Evolutionary conservation across 2,797 vertebrate species (phyloP).

Genomic region (Chiroxiphia lanceolata): DNA sequence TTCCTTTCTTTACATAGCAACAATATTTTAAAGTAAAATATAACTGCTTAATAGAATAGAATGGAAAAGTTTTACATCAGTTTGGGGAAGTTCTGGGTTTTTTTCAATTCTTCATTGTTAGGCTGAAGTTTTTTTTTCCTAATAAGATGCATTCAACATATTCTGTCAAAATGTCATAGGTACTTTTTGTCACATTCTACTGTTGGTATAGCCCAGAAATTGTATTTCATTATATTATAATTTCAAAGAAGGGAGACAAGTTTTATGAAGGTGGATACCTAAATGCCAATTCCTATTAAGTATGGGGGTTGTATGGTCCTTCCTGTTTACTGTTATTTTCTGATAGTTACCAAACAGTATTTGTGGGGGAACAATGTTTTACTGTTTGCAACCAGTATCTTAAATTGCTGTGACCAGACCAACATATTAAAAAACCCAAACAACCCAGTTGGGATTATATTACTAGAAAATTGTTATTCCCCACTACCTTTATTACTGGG

Average conservation of each 20-base stretch:
- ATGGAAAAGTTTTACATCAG: neutral
- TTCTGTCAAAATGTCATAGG: neutral
- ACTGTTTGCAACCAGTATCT: neutral
- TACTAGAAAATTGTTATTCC: neutral
- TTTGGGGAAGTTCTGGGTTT: neutral
- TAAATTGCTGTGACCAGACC: neutral
- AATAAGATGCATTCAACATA: neutral
- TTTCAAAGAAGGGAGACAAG: neutral
- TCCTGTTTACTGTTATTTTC: neutral
- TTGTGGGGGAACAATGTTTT: neutral
- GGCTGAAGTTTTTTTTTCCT: neutral
- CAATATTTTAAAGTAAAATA: neutral
- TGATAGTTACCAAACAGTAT: neutral
- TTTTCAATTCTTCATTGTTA: neutral
- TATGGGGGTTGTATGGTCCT: neutral
- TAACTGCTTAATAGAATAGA: neutral
- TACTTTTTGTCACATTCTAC: neutral
- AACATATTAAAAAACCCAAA: neutral
- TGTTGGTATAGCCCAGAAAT: neutral
- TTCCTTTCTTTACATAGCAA: neutral
- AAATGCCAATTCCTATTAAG: neutral
- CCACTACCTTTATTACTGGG: neutral
- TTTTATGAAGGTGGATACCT: neutral
- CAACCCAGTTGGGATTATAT: neutral
- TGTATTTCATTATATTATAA: neutral